A percentile compares a stretch with the other conserved stretches of the same genome.
Evolutionary conservation across 1,140 invertebrate genomes (phyloP).

Genomic region (Halesus radiatus): DNA sequence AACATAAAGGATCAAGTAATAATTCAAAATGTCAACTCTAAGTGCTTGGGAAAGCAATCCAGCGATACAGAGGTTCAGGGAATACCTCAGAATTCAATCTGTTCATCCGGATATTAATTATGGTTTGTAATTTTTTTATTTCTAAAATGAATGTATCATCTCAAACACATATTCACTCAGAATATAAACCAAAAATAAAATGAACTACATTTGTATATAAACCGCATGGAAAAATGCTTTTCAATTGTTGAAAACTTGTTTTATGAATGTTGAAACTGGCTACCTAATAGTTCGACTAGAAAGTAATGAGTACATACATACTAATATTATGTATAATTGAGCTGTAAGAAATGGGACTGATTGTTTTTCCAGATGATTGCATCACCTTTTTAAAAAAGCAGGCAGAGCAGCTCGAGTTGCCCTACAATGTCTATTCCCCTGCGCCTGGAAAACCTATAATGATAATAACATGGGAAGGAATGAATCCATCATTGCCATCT

Average conservation of each 20-base stretch:
- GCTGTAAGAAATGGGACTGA: neutral
- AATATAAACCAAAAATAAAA: neutral
- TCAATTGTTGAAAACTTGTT: neutral
- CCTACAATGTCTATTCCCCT: constrained; percentile 72
- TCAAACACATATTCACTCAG: neutral
- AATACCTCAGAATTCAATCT: constrained; percentile 85
- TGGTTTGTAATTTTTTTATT: constrained; percentile 65
- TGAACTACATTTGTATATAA: neutral
- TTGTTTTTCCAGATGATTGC: constrained; percentile 74
- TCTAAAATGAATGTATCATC: neutral
- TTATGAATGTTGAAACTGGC: neutral
- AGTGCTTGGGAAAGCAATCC: constrained; percentile 68
- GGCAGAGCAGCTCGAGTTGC: constrained; percentile 77
- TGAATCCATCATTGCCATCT: constrained; percentile 77
- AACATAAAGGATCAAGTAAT: no score
- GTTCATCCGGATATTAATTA: constrained; percentile 88
- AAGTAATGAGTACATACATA: no score
- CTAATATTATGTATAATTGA: neutral
- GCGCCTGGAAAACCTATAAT: constrained; percentile 81
- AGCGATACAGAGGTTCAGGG: constrained; percentile 79
- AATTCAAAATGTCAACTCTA: constrained; percentile 1
- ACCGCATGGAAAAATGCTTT: neutral
- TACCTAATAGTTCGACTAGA: neutral
- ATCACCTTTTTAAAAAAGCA: constrained; percentile 80
- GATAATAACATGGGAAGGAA: constrained; percentile 86